phyloP scores from a whole-genome alignment of 2,113 vertebrate genomes.

The Neopipo cinnamomea region DNA sequence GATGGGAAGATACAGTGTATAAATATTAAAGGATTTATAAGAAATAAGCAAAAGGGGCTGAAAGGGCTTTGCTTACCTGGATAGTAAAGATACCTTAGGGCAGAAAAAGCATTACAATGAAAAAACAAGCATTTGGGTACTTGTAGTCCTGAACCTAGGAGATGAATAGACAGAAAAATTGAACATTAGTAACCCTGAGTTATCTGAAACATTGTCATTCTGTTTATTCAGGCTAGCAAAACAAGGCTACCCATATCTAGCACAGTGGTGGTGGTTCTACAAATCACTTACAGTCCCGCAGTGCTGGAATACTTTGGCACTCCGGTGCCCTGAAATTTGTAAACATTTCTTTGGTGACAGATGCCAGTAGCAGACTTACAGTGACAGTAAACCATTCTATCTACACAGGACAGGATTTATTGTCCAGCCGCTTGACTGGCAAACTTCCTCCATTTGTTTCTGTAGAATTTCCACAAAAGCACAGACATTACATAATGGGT shows the following conservation, averaged over 20 bases:
- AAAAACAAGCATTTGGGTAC: background rate
- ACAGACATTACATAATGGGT: slow-evolving; percentile 79
- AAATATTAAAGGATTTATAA: background rate
- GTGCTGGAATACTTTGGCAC: slow-evolving; percentile 43
- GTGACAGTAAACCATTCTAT: slow-evolving; percentile 65
- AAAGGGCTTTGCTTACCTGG: background rate
- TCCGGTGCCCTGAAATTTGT: slow-evolving; percentile 5
- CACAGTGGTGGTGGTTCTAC: background rate
- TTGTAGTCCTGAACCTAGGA: background rate
- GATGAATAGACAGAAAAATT: slow-evolving; percentile 2
- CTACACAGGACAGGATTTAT: slow-evolving; percentile 74
- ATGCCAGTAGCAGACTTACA: slow-evolving; percentile 55
- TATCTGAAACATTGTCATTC: slow-evolving; percentile 20
- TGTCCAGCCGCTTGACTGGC: slow-evolving; percentile 69
- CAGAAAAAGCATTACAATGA: background rate
- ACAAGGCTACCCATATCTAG: slow-evolving; percentile 12
- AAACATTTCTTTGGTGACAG: slow-evolving; percentile 59
- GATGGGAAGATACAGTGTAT: background rate
- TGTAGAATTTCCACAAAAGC: slow-evolving; percentile 71
- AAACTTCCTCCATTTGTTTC: slow-evolving; percentile 84
- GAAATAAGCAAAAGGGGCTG: background rate
- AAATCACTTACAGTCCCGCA: slow-evolving; percentile 13
- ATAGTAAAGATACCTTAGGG: background rate
- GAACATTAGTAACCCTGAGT: background rate
- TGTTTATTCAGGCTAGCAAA: slow-evolving; percentile 50